phyloP scores from a whole-genome alignment of 2,888 invertebrate genomes.

The Acanthosoma haemorrhoidale region DNA sequence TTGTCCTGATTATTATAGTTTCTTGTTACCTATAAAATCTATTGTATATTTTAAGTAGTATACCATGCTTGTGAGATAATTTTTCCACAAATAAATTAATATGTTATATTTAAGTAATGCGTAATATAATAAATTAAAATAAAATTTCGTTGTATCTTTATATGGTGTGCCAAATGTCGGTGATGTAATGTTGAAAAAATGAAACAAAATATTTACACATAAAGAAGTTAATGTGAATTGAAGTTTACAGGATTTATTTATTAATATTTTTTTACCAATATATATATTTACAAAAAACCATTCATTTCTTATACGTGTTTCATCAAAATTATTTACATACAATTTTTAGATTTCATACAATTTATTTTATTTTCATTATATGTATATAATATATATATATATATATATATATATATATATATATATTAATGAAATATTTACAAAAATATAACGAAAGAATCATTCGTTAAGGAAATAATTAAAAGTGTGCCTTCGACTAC shows the following conservation, averaged over 20 bases:
- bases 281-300: neutral
- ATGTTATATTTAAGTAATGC: conserved; percentile 3
- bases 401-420: too few species aligned
- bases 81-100: conserved; percentile 3
- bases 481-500: too few species aligned
- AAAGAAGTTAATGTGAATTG: neutral
- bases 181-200: neutral
- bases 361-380: too few species aligned
- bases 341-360: too few species aligned
- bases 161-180: conserved; percentile 1
- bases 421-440: too few species aligned
- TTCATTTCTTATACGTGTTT: too few species aligned
- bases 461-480: too few species aligned
- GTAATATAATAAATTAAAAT: neutral
- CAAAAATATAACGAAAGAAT: too few species aligned
- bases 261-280: conserved; percentile 4
- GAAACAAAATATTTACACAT: conserved; percentile 10
- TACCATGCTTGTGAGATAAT: conserved; percentile 8
- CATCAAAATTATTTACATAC: too few species aligned
- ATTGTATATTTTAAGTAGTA: conserved; percentile 8
- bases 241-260: neutral
- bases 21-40: conserved; percentile 3
- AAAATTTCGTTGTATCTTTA: conserved; percentile 8
- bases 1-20: conserved; percentile 6
- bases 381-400: too few species aligned